Evolutionary conservation across 2,888 invertebrate species (phyloP).

Genomic region (Tetragonula carbonaria): DNA sequence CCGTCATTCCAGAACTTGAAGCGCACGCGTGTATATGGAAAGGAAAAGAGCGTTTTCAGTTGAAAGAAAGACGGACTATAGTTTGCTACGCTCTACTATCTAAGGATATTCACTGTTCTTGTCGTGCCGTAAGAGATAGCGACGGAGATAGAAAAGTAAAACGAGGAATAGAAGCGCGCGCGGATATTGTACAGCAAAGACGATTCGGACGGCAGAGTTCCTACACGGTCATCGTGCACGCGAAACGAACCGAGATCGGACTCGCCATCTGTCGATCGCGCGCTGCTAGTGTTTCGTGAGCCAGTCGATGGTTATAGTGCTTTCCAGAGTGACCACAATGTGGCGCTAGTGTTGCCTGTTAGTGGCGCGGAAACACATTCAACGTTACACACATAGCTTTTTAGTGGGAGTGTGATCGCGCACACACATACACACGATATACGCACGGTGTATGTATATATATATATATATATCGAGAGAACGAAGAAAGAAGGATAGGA

Average conservation of each 20-base stretch:
- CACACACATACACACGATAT: too few relatives aligned
- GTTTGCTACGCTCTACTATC: not conserved
- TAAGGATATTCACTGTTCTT: not conserved
- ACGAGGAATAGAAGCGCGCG: not conserved
- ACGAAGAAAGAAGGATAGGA: slow-evolving; percentile 19
- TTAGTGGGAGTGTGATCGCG: slow-evolving; percentile 20
- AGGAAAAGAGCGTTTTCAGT: not conserved
- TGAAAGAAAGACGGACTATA: slow-evolving; percentile 12
- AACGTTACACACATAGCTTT: slow-evolving; percentile 9
- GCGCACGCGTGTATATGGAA: slow-evolving; percentile 48
- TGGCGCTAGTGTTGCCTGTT: slow-evolving; percentile 67
- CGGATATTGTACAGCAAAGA: not conserved
- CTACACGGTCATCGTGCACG: slow-evolving; percentile 32
- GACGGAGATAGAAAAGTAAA: not conserved
- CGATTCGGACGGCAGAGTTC: not conserved
- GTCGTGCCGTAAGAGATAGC: not conserved
- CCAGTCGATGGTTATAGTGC: slow-evolving; percentile 49
- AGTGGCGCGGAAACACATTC: slow-evolving; percentile 55
- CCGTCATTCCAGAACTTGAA: slow-evolving; percentile 31
- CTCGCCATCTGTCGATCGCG: slow-evolving; percentile 73
- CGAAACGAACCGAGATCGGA: slow-evolving; percentile 57
- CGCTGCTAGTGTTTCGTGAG: slow-evolving; percentile 53
- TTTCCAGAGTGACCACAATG: slow-evolving; percentile 61
- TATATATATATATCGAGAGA: not conserved
- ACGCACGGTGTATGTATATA: too few relatives aligned